Evolutionary conservation across 2,113 vertebrate species (phyloP), one percentile per base, ranked within the genome.

Genomic region (Brachirus orientalis): DNA sequence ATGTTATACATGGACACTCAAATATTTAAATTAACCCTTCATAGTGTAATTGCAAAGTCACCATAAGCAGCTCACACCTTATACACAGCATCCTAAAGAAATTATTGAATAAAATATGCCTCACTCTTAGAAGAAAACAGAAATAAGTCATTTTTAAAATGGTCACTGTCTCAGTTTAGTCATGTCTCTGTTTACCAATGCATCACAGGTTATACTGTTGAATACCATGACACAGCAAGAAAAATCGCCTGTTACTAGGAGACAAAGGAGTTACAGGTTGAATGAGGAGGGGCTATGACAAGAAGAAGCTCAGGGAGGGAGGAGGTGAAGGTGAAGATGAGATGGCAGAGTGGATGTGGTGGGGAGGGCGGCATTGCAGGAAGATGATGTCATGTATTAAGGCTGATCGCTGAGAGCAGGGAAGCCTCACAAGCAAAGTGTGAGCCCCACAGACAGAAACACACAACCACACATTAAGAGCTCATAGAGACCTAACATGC

Each of bases 321-420:
- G 80, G 78, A 80, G 63, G 68, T 66, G 65, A 76, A 79, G 80
- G 80, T 77, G 83, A 52, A 40, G 56, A 37, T 62, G n/a, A 20
- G 56, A 10, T 6, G 28, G 28, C 28, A 6, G 28, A 6, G 28
- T 28, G 28, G 28, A 28, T 28, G 28, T 28, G 28, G 28, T 28
- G 53, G 48, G 16, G 17, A 58, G 56, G 64, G 54, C 61, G 65
- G 75, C 59, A 78, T 81, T 88, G 80, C 79, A 86, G 84, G 75
- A 81, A 85, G 84, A 89, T 90, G 90, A 90, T 90, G 90, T 91
- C 89, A 90, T 89, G 79, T 88, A 72, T 90, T 89, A 83, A 81
- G 78, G 83, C 87, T 83, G 86, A 90, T 80, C 80, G 87, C 85
- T 84, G 72, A 85, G 72, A 81, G 81, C 83, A 70, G 84, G 22